These are phyloP conservation scores for Calliphora vicina DNA, from an alignment of 1,140 invertebrate genomes.

Conservation along the genomic window DNA sequence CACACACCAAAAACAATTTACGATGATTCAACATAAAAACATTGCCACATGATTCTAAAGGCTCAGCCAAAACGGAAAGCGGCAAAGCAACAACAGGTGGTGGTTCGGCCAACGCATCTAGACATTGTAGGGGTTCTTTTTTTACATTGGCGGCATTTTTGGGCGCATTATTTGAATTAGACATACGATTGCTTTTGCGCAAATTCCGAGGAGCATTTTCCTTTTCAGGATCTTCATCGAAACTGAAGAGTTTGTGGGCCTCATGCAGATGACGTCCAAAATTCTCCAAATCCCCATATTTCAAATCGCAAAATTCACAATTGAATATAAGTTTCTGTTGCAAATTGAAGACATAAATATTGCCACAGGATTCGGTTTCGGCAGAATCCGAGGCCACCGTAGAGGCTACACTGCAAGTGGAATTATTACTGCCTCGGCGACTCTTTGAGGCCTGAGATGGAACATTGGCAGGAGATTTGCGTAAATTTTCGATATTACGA, in stretches of 20 bases:
- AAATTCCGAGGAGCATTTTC: constrained; percentile 28
- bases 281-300: constrained; percentile 46
- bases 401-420: constrained; percentile 36
- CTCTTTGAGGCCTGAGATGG: neutral
- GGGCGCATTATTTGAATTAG: constrained; percentile 35
- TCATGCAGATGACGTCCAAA: constrained; percentile 50
- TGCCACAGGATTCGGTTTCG: constrained; percentile 38
- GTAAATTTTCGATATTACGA: neutral
- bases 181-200: neutral
- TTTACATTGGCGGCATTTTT: constrained; percentile 38
- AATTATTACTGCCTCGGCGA: constrained; percentile 36
- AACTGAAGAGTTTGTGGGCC: constrained; percentile 41
- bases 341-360: constrained; percentile 36
- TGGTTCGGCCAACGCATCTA: constrained; percentile 1
- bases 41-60: constrained; percentile 37
- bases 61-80: neutral
- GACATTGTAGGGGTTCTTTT: constrained; percentile 15
- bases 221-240: constrained; percentile 18
- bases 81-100: constrained; percentile 32
- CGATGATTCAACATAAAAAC: constrained; percentile 38
- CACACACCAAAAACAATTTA: constrained; percentile 44
- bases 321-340: constrained; percentile 46
- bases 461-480: neutral
- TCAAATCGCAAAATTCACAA: constrained; percentile 48
- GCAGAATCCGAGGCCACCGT: constrained; percentile 17